phyloP scores from a whole-genome alignment of 2,113 vertebrate genomes.

The Oreochromis niloticus region DNA sequence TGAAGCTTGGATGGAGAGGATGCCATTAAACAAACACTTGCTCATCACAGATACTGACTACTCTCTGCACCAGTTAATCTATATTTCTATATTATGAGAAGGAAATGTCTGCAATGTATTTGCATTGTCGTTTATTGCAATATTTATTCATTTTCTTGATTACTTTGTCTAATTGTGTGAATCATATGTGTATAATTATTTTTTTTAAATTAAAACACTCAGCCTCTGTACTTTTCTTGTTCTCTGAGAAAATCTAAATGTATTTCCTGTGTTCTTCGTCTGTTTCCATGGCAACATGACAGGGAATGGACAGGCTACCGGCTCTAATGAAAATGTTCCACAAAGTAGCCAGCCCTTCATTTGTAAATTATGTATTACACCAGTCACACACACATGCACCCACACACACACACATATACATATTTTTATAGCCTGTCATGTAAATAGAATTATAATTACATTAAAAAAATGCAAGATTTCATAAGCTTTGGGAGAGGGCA shows the following conservation, averaged over 20 bases:
- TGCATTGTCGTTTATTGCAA: not conserved
- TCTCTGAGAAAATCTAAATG: constrained; percentile 45
- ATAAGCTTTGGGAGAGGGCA: not conserved
- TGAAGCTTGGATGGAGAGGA: not conserved
- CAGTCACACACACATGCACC: not conserved
- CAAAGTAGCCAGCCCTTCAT: constrained; percentile 12
- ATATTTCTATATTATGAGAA: not conserved
- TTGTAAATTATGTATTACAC: not conserved
- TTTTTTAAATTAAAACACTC: not conserved
- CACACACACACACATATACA: not conserved
- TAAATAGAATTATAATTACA: not conserved
- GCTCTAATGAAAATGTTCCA: constrained; percentile 58
- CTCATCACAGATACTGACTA: not conserved
- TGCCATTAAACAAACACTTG: not conserved
- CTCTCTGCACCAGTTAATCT: not conserved
- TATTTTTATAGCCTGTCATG: not conserved
- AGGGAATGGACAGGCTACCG: constrained; percentile 53
- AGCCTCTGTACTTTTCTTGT: constrained; percentile 23
- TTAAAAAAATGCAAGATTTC: not conserved
- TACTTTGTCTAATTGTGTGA: not conserved
- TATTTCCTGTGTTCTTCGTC: constrained; percentile 52
- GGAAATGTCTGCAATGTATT: not conserved
- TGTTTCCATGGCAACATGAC: constrained; percentile 76
- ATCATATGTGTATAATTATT: not conserved
- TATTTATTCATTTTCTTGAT: not conserved